Evolutionary conservation across 2,113 vertebrate species (phyloP).

Genomic region (Pteronura brasiliensis): DNA sequence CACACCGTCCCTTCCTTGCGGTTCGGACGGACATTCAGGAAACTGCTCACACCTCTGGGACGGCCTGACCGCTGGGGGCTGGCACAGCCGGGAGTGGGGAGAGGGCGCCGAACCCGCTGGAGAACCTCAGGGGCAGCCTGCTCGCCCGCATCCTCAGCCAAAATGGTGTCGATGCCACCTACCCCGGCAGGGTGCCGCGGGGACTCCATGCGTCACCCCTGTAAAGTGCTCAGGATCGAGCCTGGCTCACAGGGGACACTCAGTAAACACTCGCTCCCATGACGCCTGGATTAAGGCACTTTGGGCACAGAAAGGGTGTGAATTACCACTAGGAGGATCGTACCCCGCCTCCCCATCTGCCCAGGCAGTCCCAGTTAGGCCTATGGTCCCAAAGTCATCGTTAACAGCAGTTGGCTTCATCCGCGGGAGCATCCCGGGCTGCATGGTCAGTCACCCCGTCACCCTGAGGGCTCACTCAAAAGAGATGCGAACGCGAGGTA

Average conservation of each 20-base stretch:
- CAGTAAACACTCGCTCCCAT: not conserved
- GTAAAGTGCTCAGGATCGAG: not conserved
- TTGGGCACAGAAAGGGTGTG: not conserved
- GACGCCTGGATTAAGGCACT: not conserved
- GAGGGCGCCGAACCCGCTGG: not conserved
- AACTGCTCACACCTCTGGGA: not conserved
- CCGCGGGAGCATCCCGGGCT: not conserved
- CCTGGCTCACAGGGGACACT: not conserved
- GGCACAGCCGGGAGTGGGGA: not conserved
- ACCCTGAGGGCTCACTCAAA: not conserved
- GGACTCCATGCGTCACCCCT: rapidly evolving
- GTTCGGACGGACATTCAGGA: not conserved
- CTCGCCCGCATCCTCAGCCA: not conserved
- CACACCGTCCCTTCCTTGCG: not conserved
- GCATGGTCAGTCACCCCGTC: rapidly evolving
- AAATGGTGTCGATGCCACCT: too few species aligned
- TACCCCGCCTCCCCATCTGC: not conserved
- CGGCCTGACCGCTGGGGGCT: not conserved
- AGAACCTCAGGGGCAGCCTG: not conserved
- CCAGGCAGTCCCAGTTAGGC: not conserved
- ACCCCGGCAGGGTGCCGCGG: not conserved
- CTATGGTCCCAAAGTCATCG: not conserved
- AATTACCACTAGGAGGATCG: not conserved
- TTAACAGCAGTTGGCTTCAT: not conserved
- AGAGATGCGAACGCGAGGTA: not conserved